Percentiles rank a stretch among this genome's conserved stretches.
Conservation (phyloP, 2,113 vertebrate species). For the Vombatus ursinus region DNA sequence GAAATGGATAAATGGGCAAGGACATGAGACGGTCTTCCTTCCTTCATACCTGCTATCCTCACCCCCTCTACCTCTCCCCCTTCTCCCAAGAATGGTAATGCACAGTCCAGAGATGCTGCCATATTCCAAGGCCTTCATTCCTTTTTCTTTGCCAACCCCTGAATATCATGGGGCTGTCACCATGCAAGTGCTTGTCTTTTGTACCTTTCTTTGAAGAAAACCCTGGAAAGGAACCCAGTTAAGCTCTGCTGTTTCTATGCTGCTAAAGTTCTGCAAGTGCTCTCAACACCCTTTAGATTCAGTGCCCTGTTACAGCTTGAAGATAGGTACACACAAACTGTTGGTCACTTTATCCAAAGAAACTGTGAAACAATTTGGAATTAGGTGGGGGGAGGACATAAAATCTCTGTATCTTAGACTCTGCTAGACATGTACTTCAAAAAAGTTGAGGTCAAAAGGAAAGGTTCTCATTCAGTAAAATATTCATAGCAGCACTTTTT, state of each 20-base stretch:
- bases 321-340: neutral
- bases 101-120: too few species aligned
- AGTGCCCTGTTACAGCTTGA: neutral
- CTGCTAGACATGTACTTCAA: neutral
- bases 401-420: neutral
- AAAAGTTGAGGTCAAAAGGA: neutral
- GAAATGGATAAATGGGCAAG: too few species aligned
- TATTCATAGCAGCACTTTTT: neutral
- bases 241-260: neutral
- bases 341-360: neutral
- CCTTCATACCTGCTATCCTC: too few species aligned
- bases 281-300: neutral
- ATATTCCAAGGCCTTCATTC: too few species aligned
- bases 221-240: neutral
- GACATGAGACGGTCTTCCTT: too few species aligned
- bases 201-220: neutral
- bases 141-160: neutral
- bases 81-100: too few species aligned
- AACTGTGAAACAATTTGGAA: neutral
- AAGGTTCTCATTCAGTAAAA: neutral
- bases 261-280: neutral
- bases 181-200: neutral
- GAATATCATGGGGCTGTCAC: neutral
- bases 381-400: neutral
- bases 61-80: too few species aligned